Evolutionary conservation across 2,113 vertebrate species (phyloP).

Genomic region (Euleptes europaea): DNA sequence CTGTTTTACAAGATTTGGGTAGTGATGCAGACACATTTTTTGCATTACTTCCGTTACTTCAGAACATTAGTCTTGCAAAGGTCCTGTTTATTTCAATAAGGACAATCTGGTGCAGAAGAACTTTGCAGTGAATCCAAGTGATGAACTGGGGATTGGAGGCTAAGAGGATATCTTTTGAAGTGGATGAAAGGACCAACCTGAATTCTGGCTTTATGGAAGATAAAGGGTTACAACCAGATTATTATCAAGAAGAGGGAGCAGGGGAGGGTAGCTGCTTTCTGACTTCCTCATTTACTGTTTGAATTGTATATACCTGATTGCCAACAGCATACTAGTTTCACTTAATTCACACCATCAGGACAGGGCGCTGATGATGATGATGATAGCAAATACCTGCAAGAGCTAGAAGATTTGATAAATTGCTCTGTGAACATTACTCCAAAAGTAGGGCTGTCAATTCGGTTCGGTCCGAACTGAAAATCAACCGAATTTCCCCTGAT

Average conservation of each 20-base stretch:
- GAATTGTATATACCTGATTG: constrained; percentile 1
- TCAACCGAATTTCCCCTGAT: too few species aligned
- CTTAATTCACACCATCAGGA: constrained; percentile 6
- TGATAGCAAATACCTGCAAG: constrained; percentile 1
- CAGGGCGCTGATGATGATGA: constrained; percentile 1
- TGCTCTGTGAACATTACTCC: constrained; percentile 26
- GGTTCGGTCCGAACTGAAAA: too few species aligned
- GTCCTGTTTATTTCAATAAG: neutral
- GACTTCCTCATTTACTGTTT: neutral
- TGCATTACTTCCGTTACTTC: constrained; percentile 32
- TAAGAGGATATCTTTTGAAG: neutral
- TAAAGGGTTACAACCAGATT: neutral
- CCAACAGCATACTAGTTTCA: neutral
- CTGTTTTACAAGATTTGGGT: constrained; percentile 30
- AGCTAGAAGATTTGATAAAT: constrained; percentile 19
- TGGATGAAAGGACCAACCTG: constrained; percentile 22
- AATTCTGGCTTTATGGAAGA: constrained; percentile 21
- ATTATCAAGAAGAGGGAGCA: constrained; percentile 9
- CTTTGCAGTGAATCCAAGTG: neutral
- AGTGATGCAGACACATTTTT: neutral
- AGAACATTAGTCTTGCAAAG: neutral
- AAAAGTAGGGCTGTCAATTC: too few species aligned
- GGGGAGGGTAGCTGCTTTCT: neutral
- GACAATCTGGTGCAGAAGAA: neutral
- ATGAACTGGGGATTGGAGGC: neutral